phyloP scores from a whole-genome alignment of 2,888 invertebrate species.

The Alentia gelatinosa region DNA sequence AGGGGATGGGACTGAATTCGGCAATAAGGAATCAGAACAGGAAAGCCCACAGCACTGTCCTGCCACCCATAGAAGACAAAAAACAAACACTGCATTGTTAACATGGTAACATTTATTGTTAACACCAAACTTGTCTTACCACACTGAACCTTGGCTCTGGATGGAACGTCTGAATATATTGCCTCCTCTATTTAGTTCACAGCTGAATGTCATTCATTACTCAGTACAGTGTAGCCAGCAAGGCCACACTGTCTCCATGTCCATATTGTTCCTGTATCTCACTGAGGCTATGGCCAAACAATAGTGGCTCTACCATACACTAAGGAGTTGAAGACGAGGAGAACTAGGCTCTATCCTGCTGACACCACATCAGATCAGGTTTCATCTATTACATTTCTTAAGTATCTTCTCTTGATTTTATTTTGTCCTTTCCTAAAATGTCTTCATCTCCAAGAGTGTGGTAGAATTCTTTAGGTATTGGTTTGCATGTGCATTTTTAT shows the following conservation, averaged over 20 bases:
- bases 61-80: too few relatives aligned
- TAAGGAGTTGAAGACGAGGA: not conserved
- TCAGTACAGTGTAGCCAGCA: not conserved
- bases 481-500: not conserved
- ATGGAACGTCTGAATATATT: constrained; percentile 3
- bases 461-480: not conserved
- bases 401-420: too few relatives aligned
- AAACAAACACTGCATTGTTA: not conserved
- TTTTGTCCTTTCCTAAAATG: not conserved
- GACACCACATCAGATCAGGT: not conserved
- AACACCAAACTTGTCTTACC: constrained; percentile 55
- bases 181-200: not conserved
- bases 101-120: constrained; percentile 57
- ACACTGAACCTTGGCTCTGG: constrained; percentile 56
- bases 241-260: not conserved
- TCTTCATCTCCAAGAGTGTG: constrained; percentile 13
- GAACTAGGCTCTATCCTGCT: not conserved
- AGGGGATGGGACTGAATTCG: too few relatives aligned
- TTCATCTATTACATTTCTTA: not conserved
- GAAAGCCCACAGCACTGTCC: too few relatives aligned
- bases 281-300: not conserved
- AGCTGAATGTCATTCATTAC: not conserved
- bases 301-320: not conserved
- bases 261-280: not conserved
- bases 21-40: too few relatives aligned